These are phyloP conservation scores for Pseudomyrmex flavicornis DNA, from an alignment of 1,140 invertebrate species.

Conservation along the genomic window DNA sequence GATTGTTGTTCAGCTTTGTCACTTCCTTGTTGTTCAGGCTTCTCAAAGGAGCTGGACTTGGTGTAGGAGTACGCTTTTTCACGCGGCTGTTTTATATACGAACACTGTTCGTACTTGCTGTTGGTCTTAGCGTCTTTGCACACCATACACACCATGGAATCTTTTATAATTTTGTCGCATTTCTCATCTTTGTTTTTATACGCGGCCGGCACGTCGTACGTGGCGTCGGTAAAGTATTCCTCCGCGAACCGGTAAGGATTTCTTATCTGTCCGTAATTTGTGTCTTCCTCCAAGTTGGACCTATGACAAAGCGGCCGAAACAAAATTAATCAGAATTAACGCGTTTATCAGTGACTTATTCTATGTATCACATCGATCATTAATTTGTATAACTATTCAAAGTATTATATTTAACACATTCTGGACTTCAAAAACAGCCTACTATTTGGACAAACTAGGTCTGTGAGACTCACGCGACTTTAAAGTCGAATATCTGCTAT, in stretches of 20 bases:
- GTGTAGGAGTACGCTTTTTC: constrained; percentile 89
- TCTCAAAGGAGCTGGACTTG: constrained; percentile 76
- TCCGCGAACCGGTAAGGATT: constrained; percentile 76
- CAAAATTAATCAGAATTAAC: too few species aligned
- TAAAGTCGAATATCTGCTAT: too few species aligned
- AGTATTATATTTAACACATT: neutral
- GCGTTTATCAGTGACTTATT: too few species aligned
- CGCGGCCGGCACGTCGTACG: constrained; percentile 26
- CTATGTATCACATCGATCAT: too few species aligned
- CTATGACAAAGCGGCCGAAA: neutral
- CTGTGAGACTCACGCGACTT: too few species aligned
- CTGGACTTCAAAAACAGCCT: too few species aligned
- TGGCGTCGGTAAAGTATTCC: constrained; percentile 77
- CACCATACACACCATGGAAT: constrained; percentile 89
- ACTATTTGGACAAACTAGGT: too few species aligned
- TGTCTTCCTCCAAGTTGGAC: constrained; percentile 32
- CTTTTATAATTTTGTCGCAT: constrained; percentile 87
- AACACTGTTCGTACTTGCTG: constrained; percentile 90
- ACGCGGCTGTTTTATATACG: constrained; percentile 89
- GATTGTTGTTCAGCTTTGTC: neutral
- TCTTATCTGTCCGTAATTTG: neutral
- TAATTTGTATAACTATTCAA: too few species aligned
- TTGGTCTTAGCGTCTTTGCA: constrained; percentile 90
- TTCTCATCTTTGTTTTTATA: constrained; percentile 75
- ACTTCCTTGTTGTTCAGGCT: constrained; percentile 85